Evolutionary conservation across 2,888 invertebrate genomes (phyloP).

Genomic region (Eristalis intricaria): DNA sequence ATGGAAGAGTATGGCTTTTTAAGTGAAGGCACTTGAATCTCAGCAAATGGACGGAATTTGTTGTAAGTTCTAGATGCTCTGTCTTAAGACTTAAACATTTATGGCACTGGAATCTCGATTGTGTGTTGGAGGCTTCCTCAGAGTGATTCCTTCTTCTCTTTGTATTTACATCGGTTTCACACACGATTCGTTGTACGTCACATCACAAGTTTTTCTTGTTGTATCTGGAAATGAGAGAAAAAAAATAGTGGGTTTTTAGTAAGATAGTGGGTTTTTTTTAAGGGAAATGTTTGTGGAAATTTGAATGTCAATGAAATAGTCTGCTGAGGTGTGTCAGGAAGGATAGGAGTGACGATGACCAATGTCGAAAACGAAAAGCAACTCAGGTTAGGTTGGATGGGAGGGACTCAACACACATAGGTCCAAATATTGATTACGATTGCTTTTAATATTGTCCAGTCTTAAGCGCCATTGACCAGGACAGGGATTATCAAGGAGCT

Average conservation of each 20-base stretch:
- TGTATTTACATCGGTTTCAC: conserved; percentile 58
- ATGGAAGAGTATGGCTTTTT: conserved; percentile 61
- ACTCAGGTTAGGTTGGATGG: too few relatives aligned
- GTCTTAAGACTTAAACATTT: conserved; percentile 67
- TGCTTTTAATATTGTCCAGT: too few relatives aligned
- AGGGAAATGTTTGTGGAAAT: too few relatives aligned
- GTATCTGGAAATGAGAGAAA: conserved; percentile 49
- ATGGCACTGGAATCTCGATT: conserved; percentile 70
- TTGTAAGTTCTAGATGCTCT: conserved; percentile 70
- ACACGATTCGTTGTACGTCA: conserved; percentile 52
- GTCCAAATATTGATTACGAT: too few relatives aligned
- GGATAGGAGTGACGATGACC: too few relatives aligned
- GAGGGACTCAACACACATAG: too few relatives aligned
- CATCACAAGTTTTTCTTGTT: conserved; percentile 51
- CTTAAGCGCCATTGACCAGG: too few relatives aligned
- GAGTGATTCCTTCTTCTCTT: conserved; percentile 60
- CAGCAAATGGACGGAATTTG: conserved; percentile 76
- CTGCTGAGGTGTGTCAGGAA: too few relatives aligned
- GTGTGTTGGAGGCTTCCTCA: conserved; percentile 17
- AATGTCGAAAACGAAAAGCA: too few relatives aligned
- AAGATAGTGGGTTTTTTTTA: too few relatives aligned
- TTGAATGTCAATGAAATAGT: too few relatives aligned
- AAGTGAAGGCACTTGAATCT: conserved; percentile 76
- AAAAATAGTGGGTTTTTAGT: background rate
- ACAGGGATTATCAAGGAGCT: too few relatives aligned